phyloP scores from a whole-genome alignment of 1,140 invertebrate genomes.

The Vanessa tameamea region DNA sequence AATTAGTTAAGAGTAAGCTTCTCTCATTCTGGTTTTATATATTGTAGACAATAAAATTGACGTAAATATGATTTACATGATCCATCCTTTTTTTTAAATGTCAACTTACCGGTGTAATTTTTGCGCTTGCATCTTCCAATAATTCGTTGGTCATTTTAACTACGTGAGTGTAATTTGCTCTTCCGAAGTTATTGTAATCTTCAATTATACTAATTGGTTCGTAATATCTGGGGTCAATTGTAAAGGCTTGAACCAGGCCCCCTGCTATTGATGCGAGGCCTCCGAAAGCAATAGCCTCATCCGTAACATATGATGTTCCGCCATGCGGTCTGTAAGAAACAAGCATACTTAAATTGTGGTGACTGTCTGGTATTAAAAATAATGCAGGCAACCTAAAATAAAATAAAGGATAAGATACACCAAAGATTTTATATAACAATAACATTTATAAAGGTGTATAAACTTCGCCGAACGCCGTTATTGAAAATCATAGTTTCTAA shows the following conservation, averaged over 20 bases:
- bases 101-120: background rate
- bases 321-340: background rate
- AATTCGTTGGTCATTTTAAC: background rate
- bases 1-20: too few species aligned
- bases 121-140: background rate
- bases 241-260: background rate
- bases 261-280: background rate
- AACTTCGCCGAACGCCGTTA: too few species aligned
- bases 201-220: background rate
- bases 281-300: background rate
- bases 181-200: slow-evolving; percentile 2
- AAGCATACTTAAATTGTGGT: background rate
- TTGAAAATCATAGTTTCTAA: too few species aligned
- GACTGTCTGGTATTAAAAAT: too few species aligned
- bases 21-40: too few species aligned
- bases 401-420: too few species aligned
- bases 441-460: too few species aligned
- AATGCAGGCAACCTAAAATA: too few species aligned
- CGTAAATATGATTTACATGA: too few species aligned
- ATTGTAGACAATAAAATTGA: too few species aligned
- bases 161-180: background rate
- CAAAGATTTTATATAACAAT: too few species aligned
- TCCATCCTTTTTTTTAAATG: too few species aligned
- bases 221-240: background rate
- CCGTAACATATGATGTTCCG: background rate